Evolutionary conservation across 2,113 vertebrate species (phyloP).

Genomic region (Tichodroma muraria): DNA sequence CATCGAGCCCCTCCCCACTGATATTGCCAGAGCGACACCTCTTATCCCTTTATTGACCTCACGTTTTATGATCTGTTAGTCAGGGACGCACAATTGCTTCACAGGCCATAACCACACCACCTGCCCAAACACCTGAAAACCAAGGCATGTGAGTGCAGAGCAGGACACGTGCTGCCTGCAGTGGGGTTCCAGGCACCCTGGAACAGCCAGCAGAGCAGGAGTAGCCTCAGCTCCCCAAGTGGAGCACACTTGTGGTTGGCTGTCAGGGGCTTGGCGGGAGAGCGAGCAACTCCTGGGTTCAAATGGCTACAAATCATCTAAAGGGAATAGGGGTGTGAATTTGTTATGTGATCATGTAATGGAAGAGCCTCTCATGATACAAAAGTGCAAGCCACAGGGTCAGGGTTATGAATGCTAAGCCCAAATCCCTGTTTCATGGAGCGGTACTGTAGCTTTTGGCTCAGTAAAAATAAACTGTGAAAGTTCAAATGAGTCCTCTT

Average conservation of each 20-base stretch:
- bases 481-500: not conserved
- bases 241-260: not conserved
- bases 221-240: not conserved
- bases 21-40: not conserved
- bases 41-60: constrained; percentile 69
- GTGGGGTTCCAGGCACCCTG: not conserved
- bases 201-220: not conserved
- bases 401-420: not conserved
- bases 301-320: not conserved
- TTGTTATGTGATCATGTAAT: not conserved
- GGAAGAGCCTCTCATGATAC: not conserved
- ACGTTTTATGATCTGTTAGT: constrained; percentile 64
- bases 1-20: not conserved
- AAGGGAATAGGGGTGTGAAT: not conserved
- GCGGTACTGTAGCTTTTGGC: not conserved
- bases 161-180: not conserved
- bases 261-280: not conserved
- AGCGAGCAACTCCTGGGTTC: not conserved
- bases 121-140: constrained; percentile 37
- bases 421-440: not conserved
- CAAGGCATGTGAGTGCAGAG: not conserved
- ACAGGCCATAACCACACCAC: constrained; percentile 50
- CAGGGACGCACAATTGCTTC: constrained; percentile 51
- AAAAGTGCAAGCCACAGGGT: not conserved
- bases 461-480: not conserved